Evolutionary conservation across 1,140 invertebrate genomes (phyloP).

Genomic region (Dufourea novaeangliae): DNA sequence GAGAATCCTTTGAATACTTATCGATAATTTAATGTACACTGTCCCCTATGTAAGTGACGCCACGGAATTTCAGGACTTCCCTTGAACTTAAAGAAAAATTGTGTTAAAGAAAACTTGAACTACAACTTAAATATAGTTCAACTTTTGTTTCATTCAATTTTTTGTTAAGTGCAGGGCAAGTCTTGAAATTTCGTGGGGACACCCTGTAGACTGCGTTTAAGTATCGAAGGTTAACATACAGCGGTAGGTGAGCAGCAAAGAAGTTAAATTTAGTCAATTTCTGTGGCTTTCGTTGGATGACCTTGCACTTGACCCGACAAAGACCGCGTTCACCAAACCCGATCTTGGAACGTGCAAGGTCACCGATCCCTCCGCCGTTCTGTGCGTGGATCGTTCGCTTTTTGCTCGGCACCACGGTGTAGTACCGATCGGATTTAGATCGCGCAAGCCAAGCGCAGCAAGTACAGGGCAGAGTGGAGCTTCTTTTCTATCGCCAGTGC

Average conservation of each 20-base stretch:
- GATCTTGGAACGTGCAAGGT: conserved; percentile 46
- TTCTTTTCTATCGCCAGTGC: conserved; percentile 53
- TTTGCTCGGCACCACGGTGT: conserved; percentile 47
- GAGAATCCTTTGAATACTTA: too few relatives aligned
- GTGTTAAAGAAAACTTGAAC: too few relatives aligned
- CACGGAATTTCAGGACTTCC: too few relatives aligned
- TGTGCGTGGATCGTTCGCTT: conserved; percentile 41
- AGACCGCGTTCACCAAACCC: conserved; percentile 11
- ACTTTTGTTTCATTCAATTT: too few relatives aligned
- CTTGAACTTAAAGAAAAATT: too few relatives aligned
- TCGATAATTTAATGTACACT: too few relatives aligned
- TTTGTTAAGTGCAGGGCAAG: too few relatives aligned
- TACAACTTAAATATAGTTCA: too few relatives aligned
- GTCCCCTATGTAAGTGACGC: too few relatives aligned
- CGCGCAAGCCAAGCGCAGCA: conserved; percentile 37
- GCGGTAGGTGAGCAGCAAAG: background rate
- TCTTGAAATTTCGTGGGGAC: too few relatives aligned
- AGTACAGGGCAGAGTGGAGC: conserved; percentile 29
- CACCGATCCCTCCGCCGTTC: conserved; percentile 41
- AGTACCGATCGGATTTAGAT: conserved; percentile 67
- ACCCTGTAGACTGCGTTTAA: too few relatives aligned
- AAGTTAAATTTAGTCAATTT: background rate
- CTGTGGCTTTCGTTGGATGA: background rate
- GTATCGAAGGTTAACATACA: too few relatives aligned
- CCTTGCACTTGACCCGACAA: conserved; percentile 36